Conservation (phyloP, 1,140 invertebrate genomes). For the Drosophila triauraria region DNA sequence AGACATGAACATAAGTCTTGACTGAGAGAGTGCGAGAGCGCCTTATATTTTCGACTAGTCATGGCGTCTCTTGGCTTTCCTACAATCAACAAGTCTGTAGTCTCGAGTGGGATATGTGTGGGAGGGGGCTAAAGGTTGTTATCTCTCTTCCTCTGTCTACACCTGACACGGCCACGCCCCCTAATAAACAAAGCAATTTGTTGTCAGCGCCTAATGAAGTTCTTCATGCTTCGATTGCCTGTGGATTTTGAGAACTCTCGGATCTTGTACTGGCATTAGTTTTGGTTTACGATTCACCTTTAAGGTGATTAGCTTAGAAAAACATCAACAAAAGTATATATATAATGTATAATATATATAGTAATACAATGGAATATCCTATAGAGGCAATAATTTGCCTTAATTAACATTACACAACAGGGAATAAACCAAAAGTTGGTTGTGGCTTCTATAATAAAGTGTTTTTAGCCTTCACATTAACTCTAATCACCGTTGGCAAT, state of each 20-base stretch:
- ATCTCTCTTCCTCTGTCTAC: background rate
- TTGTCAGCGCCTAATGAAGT: slow-evolving; percentile 43
- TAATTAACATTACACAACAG: slow-evolving; percentile 6
- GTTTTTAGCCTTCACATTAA: background rate
- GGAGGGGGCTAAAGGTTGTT: background rate
- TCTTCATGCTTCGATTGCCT: slow-evolving; percentile 43
- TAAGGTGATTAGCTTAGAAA: slow-evolving; percentile 1
- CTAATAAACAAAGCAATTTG: slow-evolving; percentile 44
- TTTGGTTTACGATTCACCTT: background rate
- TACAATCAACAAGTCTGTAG: slow-evolving; percentile 34
- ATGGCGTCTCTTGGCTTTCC: slow-evolving; percentile 36
- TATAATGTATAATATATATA: slow-evolving; percentile 1
- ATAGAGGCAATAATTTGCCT: background rate
- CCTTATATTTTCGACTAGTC: slow-evolving; percentile 49
- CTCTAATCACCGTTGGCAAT: background rate
- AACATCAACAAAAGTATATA: background rate
- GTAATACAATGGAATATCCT: background rate
- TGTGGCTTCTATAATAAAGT: background rate
- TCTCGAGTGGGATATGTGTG: slow-evolving; percentile 12
- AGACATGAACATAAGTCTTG: slow-evolving; percentile 41
- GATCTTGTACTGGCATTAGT: slow-evolving; percentile 11
- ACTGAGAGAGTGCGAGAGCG: slow-evolving; percentile 3
- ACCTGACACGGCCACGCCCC: slow-evolving; percentile 19
- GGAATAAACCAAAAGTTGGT: background rate
- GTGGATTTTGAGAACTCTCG: slow-evolving; percentile 16